Base-by-base conservation (phyloP, 2,113 vertebrate species). In the Larimichthys crocea region DNA sequence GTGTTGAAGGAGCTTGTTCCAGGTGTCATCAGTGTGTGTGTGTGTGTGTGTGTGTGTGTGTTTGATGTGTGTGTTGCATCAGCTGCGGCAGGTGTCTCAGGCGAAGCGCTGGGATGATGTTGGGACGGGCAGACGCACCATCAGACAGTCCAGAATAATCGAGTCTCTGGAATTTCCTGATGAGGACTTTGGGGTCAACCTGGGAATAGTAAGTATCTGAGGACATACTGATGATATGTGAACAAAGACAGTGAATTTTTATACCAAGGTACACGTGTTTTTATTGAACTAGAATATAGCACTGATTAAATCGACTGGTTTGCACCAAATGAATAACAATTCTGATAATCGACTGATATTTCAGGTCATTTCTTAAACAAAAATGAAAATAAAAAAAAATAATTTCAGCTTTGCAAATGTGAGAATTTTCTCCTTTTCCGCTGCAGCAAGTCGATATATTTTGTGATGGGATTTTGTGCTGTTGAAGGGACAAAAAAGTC, bases 1-100 rank as follows among this genome's bases (percentile, higher is more conserved):
- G 22, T 44, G 15, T 50, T n/a, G 11, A 61, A 74, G 64, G 50
- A 50, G 62, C 56, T 57, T 65, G 40, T 74, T 68, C 20, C 17
- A 46, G 14, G 46, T 84, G 74, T 80, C 74, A 20, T 76, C 15
- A 31, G 9, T 50, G 44, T 12, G 26, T 9, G 42, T 12, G 35
- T 42, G 16, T 29, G 24, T 19, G 16, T 10, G 50, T 29, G 9
- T 22, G 17, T 42, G 56, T 2, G 0, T 42, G 24, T 67, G 50
- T 80, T 57, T 74, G 3, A 44, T 57, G 48, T 84, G 44, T 75
- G 80, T 86, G 62, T 67, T 85, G 26, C 72, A 26, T 70, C 87
- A 96, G 95, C 87, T 95, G 85, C 92, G 92, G 56, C 94, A 95
- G 89, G 94, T 95, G 85, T 92, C 95, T 20, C 94, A 94, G 87